Percentiles rank a stretch among this genome's conserved stretches.
phyloP scores from a whole-genome alignment of 2,113 vertebrate species.

The Aplodontia rufa region DNA sequence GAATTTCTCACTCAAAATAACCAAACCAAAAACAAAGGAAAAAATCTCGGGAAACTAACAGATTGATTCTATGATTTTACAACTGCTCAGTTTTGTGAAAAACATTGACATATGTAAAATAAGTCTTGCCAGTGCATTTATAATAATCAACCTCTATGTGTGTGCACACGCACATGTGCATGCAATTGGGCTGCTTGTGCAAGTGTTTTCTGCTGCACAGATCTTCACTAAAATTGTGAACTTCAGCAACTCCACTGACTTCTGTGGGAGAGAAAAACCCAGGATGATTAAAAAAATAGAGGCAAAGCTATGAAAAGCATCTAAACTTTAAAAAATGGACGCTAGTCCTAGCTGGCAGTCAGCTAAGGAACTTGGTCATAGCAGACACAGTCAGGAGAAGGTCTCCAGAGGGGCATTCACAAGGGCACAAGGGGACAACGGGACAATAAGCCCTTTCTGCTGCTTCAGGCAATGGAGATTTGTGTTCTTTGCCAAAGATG shows the following conservation, averaged over 20 bases:
- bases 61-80: neutral
- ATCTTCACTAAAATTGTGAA: neutral
- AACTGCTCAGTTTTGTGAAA: neutral
- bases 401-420: constrained; percentile 1
- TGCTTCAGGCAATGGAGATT: neutral
- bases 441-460: constrained; percentile 25
- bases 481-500: constrained; percentile 9
- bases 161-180: too few species aligned
- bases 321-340: neutral
- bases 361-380: neutral
- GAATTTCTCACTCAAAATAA: neutral
- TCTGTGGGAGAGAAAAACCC: neutral
- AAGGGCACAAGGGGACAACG: neutral
- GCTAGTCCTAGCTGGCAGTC: neutral
- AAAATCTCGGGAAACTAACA: neutral
- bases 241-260: neutral
- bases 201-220: neutral
- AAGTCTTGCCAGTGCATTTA: neutral
- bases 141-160: neutral
- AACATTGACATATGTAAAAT: neutral
- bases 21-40: neutral
- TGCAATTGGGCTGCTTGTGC: neutral
- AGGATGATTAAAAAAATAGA: neutral
- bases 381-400: neutral
- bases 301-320: neutral